Conservation (phyloP, 2,113 vertebrate species). For the Heterotilapia buettikoferi region DNA sequence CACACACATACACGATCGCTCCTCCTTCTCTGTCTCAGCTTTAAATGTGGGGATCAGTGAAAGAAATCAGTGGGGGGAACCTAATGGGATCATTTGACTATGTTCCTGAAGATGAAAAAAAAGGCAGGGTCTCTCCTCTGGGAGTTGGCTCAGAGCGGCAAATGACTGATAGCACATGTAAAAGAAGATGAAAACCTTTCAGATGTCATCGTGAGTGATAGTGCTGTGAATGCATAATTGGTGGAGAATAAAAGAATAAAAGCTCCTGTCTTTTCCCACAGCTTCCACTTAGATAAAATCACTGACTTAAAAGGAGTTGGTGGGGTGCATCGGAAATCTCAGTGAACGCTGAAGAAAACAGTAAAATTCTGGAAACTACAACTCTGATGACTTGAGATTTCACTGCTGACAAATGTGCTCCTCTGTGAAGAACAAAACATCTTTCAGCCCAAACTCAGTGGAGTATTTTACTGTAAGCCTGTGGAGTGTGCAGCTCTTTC, state of each 20-base stretch:
- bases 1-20: neutral
- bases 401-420: neutral
- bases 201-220: conserved; percentile 22
- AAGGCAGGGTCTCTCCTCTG: neutral
- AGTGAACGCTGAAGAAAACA: neutral
- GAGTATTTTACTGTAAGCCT: neutral
- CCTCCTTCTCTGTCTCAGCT: neutral
- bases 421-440: neutral
- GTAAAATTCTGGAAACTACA: neutral
- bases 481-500: neutral
- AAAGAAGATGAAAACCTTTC: conserved; percentile 15
- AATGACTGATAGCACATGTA: conserved; percentile 24
- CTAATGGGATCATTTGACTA: conserved; percentile 39
- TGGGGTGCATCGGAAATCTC: neutral
- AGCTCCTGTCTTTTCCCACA: neutral
- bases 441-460: neutral
- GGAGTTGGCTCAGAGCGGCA: conserved; percentile 1
- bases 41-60: conserved; percentile 9
- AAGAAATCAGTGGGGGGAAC: neutral
- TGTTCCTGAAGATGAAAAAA: neutral
- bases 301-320: neutral
- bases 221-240: conserved; percentile 12
- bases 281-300: conserved; percentile 27
- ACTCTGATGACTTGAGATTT: neutral
- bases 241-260: conserved; percentile 7